Conservation (phyloP, 92 coral and sea anemone genomes). For the Parazoanthus swiftii region DNA sequence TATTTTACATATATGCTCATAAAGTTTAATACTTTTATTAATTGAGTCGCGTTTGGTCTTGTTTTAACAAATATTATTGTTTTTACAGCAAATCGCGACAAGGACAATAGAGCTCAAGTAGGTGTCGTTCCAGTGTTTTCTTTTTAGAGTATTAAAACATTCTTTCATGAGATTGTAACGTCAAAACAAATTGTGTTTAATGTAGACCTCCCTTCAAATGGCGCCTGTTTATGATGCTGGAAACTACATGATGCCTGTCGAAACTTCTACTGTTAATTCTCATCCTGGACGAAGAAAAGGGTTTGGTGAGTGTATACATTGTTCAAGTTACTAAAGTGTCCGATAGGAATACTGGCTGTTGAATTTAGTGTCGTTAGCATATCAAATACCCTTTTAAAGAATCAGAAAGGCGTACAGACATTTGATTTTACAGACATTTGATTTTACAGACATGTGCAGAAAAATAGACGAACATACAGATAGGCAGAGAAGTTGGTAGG, state of each 20-base stretch:
- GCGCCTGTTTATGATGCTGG: conserved; percentile 12
- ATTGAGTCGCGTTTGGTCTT: too few relatives aligned
- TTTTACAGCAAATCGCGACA: not conserved
- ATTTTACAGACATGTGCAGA: too few relatives aligned
- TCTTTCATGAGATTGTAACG: too few relatives aligned
- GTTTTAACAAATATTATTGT: not conserved
- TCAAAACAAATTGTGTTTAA: not conserved
- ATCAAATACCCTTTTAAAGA: too few relatives aligned
- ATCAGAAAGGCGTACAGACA: too few relatives aligned
- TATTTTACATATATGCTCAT: too few relatives aligned
- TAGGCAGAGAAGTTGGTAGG: too few relatives aligned
- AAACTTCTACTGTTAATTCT: not conserved
- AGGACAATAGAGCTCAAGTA: not conserved
- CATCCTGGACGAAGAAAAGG: conserved; percentile 3
- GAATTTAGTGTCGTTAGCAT: too few relatives aligned
- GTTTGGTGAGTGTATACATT: conserved; percentile 1
- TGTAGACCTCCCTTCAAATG: conserved; percentile 1
- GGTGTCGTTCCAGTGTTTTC: not conserved
- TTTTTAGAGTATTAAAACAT: not conserved
- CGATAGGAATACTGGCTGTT: too few relatives aligned
- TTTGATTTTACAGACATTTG: too few relatives aligned
- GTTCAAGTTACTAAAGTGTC: not conserved
- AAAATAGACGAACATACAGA: too few relatives aligned
- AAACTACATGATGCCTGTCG: conserved; percentile 29
- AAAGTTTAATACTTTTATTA: too few relatives aligned